These are phyloP conservation scores for Scylla paramamosain DNA, from an alignment of 1,140 invertebrate species.

Conservation along the genomic window DNA sequence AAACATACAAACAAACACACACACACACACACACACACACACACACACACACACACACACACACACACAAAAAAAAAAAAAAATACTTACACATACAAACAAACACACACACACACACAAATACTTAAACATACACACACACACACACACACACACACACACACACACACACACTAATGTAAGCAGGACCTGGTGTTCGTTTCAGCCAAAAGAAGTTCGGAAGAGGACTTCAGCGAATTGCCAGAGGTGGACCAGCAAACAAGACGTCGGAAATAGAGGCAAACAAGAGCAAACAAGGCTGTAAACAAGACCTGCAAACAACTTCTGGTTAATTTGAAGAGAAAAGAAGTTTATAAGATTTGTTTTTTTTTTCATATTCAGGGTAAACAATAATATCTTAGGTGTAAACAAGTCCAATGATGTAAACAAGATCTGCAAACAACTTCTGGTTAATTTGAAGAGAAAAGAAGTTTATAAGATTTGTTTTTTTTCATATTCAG, in stretches of 20 bases:
- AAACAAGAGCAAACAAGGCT: conserved; percentile 1
- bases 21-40: too few relatives aligned
- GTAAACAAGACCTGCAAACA: neutral
- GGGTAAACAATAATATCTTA: neutral
- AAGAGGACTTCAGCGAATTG: conserved; percentile 85
- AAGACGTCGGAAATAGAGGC: conserved; percentile 63
- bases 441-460: neutral
- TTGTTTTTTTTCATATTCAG: neutral
- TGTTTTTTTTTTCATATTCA: neutral
- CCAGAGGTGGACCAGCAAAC: conserved; percentile 87
- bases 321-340: too few relatives aligned
- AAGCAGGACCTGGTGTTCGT: conserved; percentile 76
- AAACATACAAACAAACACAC: too few relatives aligned
- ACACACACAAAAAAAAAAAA: too few relatives aligned
- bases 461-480: too few relatives aligned
- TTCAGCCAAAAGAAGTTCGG: conserved; percentile 81
- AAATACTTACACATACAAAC: too few relatives aligned
- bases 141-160: too few relatives aligned
- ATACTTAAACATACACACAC: too few relatives aligned
- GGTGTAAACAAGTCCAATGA: neutral
- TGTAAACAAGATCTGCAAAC: neutral
- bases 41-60: too few relatives aligned
- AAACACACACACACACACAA: too few relatives aligned
- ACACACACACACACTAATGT: conserved; percentile 70
- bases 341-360: too few relatives aligned